phyloP scores from a whole-genome alignment of 2,113 vertebrate genomes.

The Ammodytes marinus region DNA sequence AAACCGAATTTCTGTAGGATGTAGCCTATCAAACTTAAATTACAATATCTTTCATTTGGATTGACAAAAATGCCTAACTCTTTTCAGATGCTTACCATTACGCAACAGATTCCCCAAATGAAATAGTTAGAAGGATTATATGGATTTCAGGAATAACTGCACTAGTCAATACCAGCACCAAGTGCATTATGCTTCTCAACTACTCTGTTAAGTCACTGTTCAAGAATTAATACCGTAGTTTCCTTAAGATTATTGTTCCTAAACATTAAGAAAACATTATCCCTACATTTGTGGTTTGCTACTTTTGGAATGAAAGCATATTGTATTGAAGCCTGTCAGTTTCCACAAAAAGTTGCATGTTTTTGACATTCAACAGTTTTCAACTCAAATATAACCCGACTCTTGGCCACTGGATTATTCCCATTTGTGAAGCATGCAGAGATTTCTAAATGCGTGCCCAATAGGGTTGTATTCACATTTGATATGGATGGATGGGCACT shows the following conservation, averaged over 20 bases:
- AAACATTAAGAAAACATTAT: background rate
- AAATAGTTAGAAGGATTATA: no score
- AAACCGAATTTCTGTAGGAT: no score
- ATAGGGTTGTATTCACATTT: background rate
- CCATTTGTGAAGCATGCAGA: background rate
- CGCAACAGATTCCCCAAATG: no score
- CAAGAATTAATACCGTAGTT: background rate
- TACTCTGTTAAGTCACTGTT: background rate
- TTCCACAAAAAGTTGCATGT: background rate
- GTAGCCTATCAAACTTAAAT: no score
- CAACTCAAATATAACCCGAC: background rate
- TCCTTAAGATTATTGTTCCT: background rate
- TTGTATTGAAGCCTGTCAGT: background rate
- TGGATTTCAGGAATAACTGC: conserved; percentile 18
- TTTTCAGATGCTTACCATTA: no score
- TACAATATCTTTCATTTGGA: no score
- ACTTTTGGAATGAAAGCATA: background rate
- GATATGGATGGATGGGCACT: background rate
- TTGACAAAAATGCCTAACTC: no score
- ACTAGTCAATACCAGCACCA: background rate
- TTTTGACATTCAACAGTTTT: background rate
- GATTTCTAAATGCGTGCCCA: background rate
- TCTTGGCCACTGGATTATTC: background rate
- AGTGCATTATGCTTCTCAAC: background rate
- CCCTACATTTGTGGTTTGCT: background rate